Conservation (phyloP, 64 coral and sea anemone species). For the Acropora yongei region DNA sequence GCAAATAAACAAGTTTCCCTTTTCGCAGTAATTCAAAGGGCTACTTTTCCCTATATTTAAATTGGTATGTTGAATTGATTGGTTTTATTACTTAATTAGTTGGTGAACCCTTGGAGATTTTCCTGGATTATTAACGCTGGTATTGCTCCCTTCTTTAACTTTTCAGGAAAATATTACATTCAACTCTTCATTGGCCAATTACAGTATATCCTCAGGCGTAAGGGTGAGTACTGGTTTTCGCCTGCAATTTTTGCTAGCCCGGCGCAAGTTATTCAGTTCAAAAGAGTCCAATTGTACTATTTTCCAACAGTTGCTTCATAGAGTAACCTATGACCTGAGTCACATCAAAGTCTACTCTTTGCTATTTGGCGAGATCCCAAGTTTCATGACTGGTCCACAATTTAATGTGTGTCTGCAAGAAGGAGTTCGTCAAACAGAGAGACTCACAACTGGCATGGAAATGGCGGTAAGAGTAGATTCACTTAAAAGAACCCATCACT, state of each 20-base stretch:
- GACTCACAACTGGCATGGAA: conserved; percentile 20
- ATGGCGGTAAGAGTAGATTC: conserved; percentile 27
- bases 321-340: conserved; percentile 46
- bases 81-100: too few species aligned
- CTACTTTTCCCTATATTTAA: not conserved
- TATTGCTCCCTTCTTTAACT: not conserved
- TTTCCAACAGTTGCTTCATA: conserved; percentile 35
- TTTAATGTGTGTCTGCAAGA: conserved; percentile 1
- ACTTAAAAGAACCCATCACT: too few species aligned
- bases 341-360: conserved; percentile 57
- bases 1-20: too few species aligned
- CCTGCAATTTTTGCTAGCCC: too few species aligned
- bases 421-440: not conserved
- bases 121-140: not conserved
- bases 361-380: conserved; percentile 41
- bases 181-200: conserved; percentile 38
- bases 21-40: not conserved
- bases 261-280: too few species aligned
- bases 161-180: conserved; percentile 40
- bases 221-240: conserved; percentile 16
- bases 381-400: not conserved
- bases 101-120: not conserved
- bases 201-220: not conserved
- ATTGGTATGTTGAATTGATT: too few species aligned
- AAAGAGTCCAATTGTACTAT: too few species aligned